These are phyloP conservation scores for Physella acuta DNA, from an alignment of 1,140 invertebrate species.

Conservation along the genomic window DNA sequence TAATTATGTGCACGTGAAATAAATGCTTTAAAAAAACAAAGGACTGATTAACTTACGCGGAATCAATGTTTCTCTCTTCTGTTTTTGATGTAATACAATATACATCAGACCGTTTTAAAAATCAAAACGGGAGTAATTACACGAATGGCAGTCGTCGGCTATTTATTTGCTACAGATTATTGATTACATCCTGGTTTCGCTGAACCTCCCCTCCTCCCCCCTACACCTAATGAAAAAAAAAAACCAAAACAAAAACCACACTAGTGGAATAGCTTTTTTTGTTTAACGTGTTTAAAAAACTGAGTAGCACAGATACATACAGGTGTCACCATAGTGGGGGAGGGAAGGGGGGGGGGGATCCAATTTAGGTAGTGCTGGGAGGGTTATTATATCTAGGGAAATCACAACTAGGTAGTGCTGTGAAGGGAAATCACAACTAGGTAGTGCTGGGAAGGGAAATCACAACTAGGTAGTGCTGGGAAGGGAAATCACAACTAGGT, in stretches of 20 bases:
- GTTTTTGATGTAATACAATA: no score
- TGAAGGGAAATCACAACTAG: not conserved
- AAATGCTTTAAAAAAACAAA: no score
- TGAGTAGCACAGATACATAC: not conserved
- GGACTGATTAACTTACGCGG: no score
- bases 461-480: not conserved
- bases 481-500: not conserved
- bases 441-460: not conserved
- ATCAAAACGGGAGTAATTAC: no score
- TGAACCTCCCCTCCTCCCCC: no score
- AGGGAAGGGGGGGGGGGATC: not conserved
- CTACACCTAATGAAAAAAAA: no score
- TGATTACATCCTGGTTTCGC: no score
- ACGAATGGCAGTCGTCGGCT: no score
- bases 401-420: not conserved
- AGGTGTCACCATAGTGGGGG: not conserved
- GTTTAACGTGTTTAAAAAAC: constrained; percentile 1
- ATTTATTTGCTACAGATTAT: no score
- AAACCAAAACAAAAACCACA: not conserved
- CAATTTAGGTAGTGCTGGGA: not conserved
- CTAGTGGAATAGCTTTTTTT: not conserved
- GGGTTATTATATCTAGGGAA: not conserved
- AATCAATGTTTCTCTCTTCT: no score
- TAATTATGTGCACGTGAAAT: no score
- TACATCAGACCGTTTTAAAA: no score